Percentiles rank a stretch among this genome's conserved stretches.
Conservation (phyloP, 2,797 vertebrate genomes). For the Hoplostethus atlanticus region DNA sequence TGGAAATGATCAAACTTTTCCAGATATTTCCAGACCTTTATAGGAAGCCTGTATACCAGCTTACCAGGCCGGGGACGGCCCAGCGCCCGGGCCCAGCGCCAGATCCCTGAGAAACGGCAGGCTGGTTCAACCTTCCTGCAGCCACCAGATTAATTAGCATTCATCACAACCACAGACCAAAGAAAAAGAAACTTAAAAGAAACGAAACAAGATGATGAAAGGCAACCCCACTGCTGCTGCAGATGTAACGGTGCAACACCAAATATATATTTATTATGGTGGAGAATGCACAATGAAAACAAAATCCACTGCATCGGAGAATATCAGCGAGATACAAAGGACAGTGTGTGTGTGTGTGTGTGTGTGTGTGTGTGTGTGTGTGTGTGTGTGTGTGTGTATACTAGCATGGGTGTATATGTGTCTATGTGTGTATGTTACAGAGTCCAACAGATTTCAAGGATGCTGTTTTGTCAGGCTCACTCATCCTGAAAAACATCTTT, state of each 20-base stretch:
- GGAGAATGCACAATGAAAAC: conserved; percentile 27
- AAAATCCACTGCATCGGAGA: conserved; percentile 2
- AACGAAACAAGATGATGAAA: neutral
- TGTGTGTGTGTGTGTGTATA: neutral
- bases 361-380: neutral
- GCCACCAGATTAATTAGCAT: neutral
- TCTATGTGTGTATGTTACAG: neutral
- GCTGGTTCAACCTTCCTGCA: neutral
- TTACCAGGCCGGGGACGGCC: no score
- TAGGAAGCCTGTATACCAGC: no score
- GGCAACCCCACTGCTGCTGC: neutral
- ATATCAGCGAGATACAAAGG: neutral
- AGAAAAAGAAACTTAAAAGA: conserved; percentile 21
- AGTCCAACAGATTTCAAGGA: neutral
- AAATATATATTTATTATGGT: conserved; percentile 21
- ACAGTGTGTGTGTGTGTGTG: neutral
- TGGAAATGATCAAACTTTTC: no score
- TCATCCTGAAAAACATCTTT: conserved; percentile 22
- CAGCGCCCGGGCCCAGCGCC: no score
- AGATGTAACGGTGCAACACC: conserved; percentile 5
- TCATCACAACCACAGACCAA: conserved; percentile 12
- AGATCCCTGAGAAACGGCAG: neutral
- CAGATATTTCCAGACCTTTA: no score
- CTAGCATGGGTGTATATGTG: neutral
- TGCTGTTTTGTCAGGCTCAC: neutral